These are phyloP conservation scores for Incurvaria masculella DNA, from an alignment of 2,888 invertebrate species.

Conservation along the genomic window DNA sequence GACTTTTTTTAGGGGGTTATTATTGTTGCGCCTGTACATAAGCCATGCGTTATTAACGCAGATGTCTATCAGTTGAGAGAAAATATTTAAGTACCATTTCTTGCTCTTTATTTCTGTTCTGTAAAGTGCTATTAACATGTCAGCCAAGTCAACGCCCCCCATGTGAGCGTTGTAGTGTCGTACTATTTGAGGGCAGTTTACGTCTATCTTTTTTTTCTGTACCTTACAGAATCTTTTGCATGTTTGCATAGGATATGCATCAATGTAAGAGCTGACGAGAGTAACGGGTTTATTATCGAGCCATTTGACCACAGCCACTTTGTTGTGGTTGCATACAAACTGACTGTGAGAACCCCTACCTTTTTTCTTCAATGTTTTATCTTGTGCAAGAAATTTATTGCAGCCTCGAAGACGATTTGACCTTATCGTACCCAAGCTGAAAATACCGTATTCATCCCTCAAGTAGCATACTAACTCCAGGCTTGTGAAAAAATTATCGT, in stretches of 20 bases:
- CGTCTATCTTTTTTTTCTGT: conserved; percentile 7
- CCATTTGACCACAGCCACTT: conserved; percentile 11
- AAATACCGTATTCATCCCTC: conserved; percentile 14
- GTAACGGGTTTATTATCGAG: conserved; percentile 12
- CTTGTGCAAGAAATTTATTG: background rate
- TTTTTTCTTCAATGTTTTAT: conserved; percentile 7
- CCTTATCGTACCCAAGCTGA: conserved; percentile 11
- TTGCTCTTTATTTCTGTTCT: conserved; percentile 8
- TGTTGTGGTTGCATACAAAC: conserved; percentile 6
- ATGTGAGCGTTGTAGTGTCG: conserved; percentile 18
- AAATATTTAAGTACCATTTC: conserved; percentile 13
- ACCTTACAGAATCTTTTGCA: conserved; percentile 1
- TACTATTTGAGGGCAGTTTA: conserved; percentile 11
- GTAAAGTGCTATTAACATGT: conserved; percentile 6
- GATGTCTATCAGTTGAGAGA: conserved; percentile 12
- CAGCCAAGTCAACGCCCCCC: conserved; percentile 13
- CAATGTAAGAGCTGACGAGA: conserved; percentile 11
- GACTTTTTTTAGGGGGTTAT: background rate
- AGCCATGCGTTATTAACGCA: conserved; percentile 11
- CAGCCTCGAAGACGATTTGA: conserved; percentile 9
- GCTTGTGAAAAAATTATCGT: conserved; percentile 14
- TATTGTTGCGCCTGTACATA: conserved; percentile 5
- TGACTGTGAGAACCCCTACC: conserved; percentile 11
- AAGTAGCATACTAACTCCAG: conserved; percentile 10
- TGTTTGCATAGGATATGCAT: conserved; percentile 1